Evolutionary conservation across 2,113 vertebrate species (phyloP), one percentile per base, ranked within the genome.

Genomic region (Diglossa brunneiventris): DNA sequence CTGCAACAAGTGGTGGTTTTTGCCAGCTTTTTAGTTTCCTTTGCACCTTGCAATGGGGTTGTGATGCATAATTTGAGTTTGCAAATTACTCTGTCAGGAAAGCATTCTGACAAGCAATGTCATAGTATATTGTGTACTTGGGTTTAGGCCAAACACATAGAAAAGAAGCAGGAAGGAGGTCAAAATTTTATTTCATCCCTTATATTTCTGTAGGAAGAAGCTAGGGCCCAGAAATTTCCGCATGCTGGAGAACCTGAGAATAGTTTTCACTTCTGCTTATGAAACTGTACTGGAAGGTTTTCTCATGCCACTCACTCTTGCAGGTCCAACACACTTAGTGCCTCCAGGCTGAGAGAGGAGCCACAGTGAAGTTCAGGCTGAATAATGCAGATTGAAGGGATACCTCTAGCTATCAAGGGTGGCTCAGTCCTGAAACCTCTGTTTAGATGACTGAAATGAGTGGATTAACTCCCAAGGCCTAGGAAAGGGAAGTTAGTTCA

Each of bases 71-170:
- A 88, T 89, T 78, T 47, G 49, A 46, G n/a, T 82, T 87, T 83
- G 58, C 62, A 89, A 95, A 91, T 85, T 58, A 53, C 35, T 91
- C 55, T 91, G 67, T 46, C 70, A 88, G 82, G 55, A 85, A 94
- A 70, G 21, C 47, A 42, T 44, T 90, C 49, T 67, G 39, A 85
- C 44, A 85, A 90, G 62, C 50, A 33, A 55, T 55, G 53, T 31
- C 53, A 33, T 18, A 89, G 28, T 81, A 64, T 69, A 30, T n/a
- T 77, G n/a, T 74, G 50, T 47, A 33, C 81, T 95, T 39, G 73
- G 30, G 10, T 91, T 92, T 75, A 52, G 56, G 68, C 84, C 84
- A 94, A 70, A 87, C 26, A 73, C 35, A 59, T 5, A 85, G 70
- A 91, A 95, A 77, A 92, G 13, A 49, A 87, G 28, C 21, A 87